phyloP scores from a whole-genome alignment of 2,113 vertebrate species.

The Macaca mulatta region DNA sequence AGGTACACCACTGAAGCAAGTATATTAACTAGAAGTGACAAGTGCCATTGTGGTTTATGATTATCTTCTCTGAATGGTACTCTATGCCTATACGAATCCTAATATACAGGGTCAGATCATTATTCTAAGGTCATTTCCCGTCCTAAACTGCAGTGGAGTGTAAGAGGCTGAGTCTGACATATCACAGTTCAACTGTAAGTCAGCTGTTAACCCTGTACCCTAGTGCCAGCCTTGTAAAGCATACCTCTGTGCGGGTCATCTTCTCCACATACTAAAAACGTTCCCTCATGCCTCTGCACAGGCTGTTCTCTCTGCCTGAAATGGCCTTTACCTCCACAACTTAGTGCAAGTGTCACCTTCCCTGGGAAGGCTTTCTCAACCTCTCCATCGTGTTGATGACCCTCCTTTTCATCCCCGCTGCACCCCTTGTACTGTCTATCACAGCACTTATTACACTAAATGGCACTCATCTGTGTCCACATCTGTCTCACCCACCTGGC shows the following conservation, averaged over 20 bases:
- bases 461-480: background rate
- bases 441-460: background rate
- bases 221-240: background rate
- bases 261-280: background rate
- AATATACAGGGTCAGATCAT: background rate
- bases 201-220: background rate
- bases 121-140: slow-evolving; percentile 20
- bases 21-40: background rate
- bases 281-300: background rate
- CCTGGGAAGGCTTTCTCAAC: background rate
- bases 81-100: slow-evolving; percentile 26
- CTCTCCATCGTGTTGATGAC: background rate
- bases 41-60: slow-evolving; percentile 10
- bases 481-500: background rate
- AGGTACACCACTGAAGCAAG: background rate
- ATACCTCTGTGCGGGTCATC: background rate
- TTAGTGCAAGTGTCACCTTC: background rate
- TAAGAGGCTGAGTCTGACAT: background rate
- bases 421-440: background rate
- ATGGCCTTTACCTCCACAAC: background rate
- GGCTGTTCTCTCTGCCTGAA: background rate
- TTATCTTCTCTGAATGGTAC: background rate
- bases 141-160: background rate
- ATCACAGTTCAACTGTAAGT: background rate
- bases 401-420: background rate